Base-by-base conservation (phyloP, 1,140 invertebrate species). In the Conus betulinus region DNA sequence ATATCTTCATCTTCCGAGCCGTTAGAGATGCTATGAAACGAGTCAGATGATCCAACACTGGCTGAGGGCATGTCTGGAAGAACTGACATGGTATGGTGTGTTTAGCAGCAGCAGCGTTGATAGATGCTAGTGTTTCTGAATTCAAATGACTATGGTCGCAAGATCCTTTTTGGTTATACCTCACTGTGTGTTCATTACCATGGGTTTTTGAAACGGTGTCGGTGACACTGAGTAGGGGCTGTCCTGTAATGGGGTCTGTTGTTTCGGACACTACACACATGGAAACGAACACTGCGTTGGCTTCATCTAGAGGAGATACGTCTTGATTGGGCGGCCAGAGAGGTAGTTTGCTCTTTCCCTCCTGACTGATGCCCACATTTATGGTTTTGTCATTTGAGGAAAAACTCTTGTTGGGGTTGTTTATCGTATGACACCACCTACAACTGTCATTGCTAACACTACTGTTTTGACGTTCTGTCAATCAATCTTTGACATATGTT, bases 251-350 rank as follows among this genome's bases (percentile, higher is more conserved):
- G 25, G 76, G 76, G 27, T 78, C 76, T 6, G 39, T 7, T 15
- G 76, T 78, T 78, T 78, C 25, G 3, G 76, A 78, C 5, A 78
- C 76, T 25, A 78, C 76, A 39, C 76, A 78, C 76, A 78, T 78
- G 1, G 76, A 78, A 23, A 78, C n/a, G 25, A 39, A 78, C n/a
- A 78, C 76, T 39, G 76, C 76, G 25, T 27, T 27, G 25, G n/a
- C 76, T 78, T 78, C 76, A 27, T 78, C 76, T 25, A 78, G 76
- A 39, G 76, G 76, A 27, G 76, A 78, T 10, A 78, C 27, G 39
- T 78, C n/a, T 39, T 39, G 76, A 11, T 27, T 78, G 25, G 8
- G 39, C 39, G 39, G 39, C 39, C 39, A 39, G 39, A 39, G 39
- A 39, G 39, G 57, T 11, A 60, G 57, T 60, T 15, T 60, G 57